Evolutionary conservation across 2,888 invertebrate genomes (phyloP), one percentile per base, ranked within the genome.

Genomic region (Pristionchus arcanus): DNA sequence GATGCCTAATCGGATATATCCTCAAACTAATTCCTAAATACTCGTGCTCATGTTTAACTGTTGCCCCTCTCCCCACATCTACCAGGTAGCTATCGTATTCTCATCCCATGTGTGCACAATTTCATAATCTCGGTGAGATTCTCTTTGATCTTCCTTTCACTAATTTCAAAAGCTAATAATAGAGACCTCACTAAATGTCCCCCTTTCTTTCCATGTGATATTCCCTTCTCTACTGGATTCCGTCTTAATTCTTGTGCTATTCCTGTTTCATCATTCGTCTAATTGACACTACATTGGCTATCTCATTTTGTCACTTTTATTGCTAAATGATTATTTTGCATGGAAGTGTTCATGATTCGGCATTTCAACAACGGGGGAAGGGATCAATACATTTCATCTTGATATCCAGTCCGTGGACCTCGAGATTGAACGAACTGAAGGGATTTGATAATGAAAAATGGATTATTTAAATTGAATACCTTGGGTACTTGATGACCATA

Each of bases 401-500:
- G 92, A 55, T 93, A 93, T 68, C 92, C 92, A 25, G 92, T 92
- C 66, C 92, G 89, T 25, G 92, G 90, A 3, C 83, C 91, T 63
- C 92, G 90, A 0, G 93, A 91, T 90, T 92, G 92, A 19, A 93
- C 91, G 89, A 93, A 92, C 91, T 92, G 90, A 63, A 86, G 25
- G 42, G 25, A 68, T 7, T 49, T 49, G 42, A 42, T 15, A 49
- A 31, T 85, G 28, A 21, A 31, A n/a, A 86, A 25, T 21, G 19
- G 42, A 34, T 15, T 25, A 25, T 25, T 42, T 25, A 28, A 15
- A 66, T 31, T 25, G 49, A 59, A 28, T 90, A 92, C 92, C 90
- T 92, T 92, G 19, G 91, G 92, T 7, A 92, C 92, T 90, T 92
- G 93, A 86, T 93, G 93, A 55, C 93, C 93, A 84, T 93, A 93